Conservation (phyloP, 2,113 vertebrate species). For the Thunnus maccoyii region DNA sequence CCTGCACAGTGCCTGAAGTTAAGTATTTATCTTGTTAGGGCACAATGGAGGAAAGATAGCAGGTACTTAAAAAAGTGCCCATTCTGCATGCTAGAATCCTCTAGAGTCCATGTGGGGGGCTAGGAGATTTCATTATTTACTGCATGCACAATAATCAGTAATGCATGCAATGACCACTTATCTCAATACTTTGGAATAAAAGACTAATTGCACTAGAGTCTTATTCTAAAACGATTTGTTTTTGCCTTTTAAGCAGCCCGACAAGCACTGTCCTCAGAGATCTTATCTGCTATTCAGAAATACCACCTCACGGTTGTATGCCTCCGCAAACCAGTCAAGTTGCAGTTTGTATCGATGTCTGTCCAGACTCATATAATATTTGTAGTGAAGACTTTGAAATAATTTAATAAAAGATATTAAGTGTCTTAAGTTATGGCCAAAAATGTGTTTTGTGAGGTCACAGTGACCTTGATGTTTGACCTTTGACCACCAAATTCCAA, state of each 20-base stretch:
- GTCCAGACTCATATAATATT: too few species aligned
- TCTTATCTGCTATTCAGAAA: too few species aligned
- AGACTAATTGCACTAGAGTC: slow-evolving; percentile 1
- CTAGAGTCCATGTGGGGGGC: neutral
- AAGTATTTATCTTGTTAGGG: slow-evolving; percentile 50
- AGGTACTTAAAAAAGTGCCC: slow-evolving; percentile 19
- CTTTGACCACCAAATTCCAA: too few species aligned
- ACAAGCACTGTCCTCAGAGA: too few species aligned
- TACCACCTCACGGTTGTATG: too few species aligned
- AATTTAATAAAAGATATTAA: too few species aligned
- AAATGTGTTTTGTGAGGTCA: too few species aligned
- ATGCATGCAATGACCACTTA: slow-evolving; percentile 2
- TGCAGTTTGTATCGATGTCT: too few species aligned
- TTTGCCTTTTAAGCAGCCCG: neutral
- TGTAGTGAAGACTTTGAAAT: too few species aligned
- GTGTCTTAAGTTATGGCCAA: too few species aligned
- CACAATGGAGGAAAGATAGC: slow-evolving; percentile 24
- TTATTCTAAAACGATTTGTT: neutral
- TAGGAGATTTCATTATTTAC: neutral
- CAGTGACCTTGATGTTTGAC: too few species aligned
- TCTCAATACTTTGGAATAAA: slow-evolving; percentile 1
- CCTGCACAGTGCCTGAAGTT: slow-evolving; percentile 3
- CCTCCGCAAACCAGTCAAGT: too few species aligned
- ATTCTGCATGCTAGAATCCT: slow-evolving; percentile 8
- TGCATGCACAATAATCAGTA: neutral